These are phyloP conservation scores for Eretmocerus hayati DNA, from an alignment of 2,888 invertebrate species.

Conservation along the genomic window DNA sequence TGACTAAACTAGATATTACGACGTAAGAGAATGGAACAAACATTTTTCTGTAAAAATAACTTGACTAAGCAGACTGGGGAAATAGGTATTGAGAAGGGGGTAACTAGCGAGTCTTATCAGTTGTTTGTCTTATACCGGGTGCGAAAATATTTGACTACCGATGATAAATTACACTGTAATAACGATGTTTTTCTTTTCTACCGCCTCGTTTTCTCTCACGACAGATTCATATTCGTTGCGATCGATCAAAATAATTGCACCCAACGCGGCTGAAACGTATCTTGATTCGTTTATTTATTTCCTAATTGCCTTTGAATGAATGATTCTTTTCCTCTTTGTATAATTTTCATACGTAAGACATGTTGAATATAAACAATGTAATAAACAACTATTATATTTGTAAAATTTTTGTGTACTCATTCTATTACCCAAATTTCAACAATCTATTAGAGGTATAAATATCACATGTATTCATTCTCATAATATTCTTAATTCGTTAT, in stretches of 20 bases:
- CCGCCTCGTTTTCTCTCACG: background rate
- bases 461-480: too few species aligned
- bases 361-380: constrained; percentile 20
- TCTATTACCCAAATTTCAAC: too few species aligned
- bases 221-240: too few species aligned
- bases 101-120: constrained; percentile 5
- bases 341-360: constrained; percentile 18
- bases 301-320: constrained; percentile 5
- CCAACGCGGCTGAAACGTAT: too few species aligned
- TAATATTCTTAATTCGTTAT: too few species aligned
- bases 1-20: constrained; percentile 21
- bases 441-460: too few species aligned
- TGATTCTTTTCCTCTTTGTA: constrained; percentile 19
- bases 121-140: constrained; percentile 8
- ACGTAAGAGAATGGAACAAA: constrained; percentile 18
- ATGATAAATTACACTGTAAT: constrained; percentile 14
- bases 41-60: constrained; percentile 16
- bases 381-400: constrained; percentile 23
- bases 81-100: constrained; percentile 6
- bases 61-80: constrained; percentile 5
- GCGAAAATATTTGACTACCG: constrained; percentile 5
- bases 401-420: too few species aligned
- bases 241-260: too few species aligned
- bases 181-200: background rate
- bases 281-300: too few species aligned